Conservation (phyloP, 2,113 vertebrate genomes). For the Oostethus manadensis region DNA sequence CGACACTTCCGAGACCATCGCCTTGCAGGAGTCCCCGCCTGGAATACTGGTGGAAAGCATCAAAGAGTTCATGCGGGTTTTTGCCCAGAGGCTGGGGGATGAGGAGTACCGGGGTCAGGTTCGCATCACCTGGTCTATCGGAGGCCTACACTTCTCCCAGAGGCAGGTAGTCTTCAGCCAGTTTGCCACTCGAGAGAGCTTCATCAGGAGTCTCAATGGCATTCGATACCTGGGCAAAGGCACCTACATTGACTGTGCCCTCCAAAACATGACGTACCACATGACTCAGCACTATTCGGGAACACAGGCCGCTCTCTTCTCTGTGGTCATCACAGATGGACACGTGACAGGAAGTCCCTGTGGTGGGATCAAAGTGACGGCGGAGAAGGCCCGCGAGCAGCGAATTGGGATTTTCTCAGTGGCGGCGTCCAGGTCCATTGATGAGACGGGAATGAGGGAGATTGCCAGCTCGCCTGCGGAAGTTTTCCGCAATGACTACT, state of each 20-base stretch:
- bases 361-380: constrained; percentile 80
- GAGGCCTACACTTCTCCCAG: constrained; percentile 92
- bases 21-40: constrained; percentile 86
- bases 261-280: constrained; percentile 78
- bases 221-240: constrained; percentile 85
- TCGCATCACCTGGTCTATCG: constrained; percentile 81
- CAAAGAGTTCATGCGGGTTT: constrained; percentile 61
- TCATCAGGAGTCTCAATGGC: constrained; percentile 59
- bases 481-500: constrained; percentile 78
- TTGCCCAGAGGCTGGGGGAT: constrained; percentile 73
- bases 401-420: constrained; percentile 83
- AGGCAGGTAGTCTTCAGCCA: constrained; percentile 75
- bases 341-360: constrained; percentile 87
- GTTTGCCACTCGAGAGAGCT: constrained; percentile 66
- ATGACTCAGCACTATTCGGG: constrained; percentile 44
- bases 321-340: constrained; percentile 89
- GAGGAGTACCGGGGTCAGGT: constrained; percentile 72
- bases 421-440: constrained; percentile 74
- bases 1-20: constrained; percentile 95
- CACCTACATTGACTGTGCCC: constrained; percentile 88
- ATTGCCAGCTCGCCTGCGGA: constrained; percentile 79
- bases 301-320: constrained; percentile 59
- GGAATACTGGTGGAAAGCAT: constrained; percentile 83
- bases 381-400: constrained; percentile 79
- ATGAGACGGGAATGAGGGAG: constrained; percentile 81